Conservation (phyloP, 2,797 vertebrate genomes). For the Falco columbarius region DNA sequence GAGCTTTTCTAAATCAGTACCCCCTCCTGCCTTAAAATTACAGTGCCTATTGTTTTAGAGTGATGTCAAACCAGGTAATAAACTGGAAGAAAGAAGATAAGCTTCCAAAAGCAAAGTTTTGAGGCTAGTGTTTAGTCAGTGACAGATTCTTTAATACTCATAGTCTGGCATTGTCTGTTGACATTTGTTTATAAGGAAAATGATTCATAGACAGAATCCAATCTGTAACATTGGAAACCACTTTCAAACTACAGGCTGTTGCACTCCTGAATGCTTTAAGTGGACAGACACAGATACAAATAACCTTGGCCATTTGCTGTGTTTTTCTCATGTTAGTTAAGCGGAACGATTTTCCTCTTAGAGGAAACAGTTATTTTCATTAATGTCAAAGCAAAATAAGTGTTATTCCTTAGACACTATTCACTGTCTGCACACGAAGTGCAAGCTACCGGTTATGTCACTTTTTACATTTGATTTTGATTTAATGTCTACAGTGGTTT, state of each 20-base stretch:
- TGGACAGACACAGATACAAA: neutral
- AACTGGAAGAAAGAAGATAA: slow-evolving; percentile 54
- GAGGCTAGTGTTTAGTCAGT: slow-evolving; percentile 53
- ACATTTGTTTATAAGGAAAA: slow-evolving; percentile 63
- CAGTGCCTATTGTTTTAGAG: neutral
- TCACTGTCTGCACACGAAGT: slow-evolving; percentile 3
- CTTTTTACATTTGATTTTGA: slow-evolving; percentile 48
- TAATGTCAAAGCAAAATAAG: slow-evolving; percentile 28
- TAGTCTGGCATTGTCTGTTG: slow-evolving; percentile 52
- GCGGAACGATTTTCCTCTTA: neutral
- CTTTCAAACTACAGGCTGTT: slow-evolving; percentile 37
- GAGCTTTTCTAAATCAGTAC: slow-evolving; percentile 1
- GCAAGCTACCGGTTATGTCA: slow-evolving; percentile 18
- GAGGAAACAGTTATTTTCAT: slow-evolving; percentile 54
- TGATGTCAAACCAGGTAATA: neutral
- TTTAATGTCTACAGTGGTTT: slow-evolving; percentile 21
- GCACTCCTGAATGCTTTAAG: neutral
- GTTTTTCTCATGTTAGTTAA: slow-evolving; percentile 30
- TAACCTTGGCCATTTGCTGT: neutral
- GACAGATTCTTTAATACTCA: slow-evolving; percentile 51
- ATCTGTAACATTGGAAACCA: slow-evolving; percentile 52
- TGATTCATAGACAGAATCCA: slow-evolving; percentile 26
- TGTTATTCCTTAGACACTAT: slow-evolving; percentile 10
- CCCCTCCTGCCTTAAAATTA: slow-evolving; percentile 14
- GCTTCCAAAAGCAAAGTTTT: slow-evolving; percentile 40